phyloP scores from a whole-genome alignment of 2,888 invertebrate species.

The Saturnia japonica region DNA sequence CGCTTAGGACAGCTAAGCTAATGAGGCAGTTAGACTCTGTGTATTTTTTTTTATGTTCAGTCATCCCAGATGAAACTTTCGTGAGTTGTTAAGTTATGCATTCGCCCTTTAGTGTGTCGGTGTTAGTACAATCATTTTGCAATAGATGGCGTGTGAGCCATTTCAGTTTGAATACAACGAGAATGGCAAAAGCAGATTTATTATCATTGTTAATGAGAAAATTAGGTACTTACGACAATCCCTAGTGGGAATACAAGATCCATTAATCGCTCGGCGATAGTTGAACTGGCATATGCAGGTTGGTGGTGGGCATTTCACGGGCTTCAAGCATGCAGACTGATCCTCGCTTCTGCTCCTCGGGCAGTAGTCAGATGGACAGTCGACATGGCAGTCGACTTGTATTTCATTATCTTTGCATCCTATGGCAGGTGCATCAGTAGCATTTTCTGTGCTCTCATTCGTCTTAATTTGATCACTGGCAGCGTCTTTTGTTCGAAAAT shows the following conservation, averaged over 20 bases:
- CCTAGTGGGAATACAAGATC: conserved; percentile 8
- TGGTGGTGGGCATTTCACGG: conserved; percentile 8
- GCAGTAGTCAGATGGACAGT: conserved; percentile 6
- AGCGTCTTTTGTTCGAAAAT: neutral
- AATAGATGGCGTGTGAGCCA: no score
- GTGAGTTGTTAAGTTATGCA: no score
- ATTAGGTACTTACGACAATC: conserved; percentile 12
- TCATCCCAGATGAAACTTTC: no score
- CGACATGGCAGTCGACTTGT: neutral
- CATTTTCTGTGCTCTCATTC: neutral
- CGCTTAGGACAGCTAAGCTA: no score
- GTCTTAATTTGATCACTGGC: neutral
- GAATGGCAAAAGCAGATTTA: no score
- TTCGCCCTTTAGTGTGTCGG: no score
- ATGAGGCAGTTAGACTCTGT: no score
- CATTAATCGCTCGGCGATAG: conserved; percentile 5
- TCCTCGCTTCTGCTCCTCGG: conserved; percentile 2
- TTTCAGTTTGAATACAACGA: no score
- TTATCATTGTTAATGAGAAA: neutral
- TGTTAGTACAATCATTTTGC: no score
- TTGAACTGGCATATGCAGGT: neutral
- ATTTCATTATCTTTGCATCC: neutral
- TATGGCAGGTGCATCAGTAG: neutral
- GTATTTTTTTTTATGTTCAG: no score
- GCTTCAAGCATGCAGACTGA: neutral